These are phyloP conservation scores for Oreonectes daqikongensis DNA, from an alignment of 2,797 vertebrate species.

Conservation along the genomic window DNA sequence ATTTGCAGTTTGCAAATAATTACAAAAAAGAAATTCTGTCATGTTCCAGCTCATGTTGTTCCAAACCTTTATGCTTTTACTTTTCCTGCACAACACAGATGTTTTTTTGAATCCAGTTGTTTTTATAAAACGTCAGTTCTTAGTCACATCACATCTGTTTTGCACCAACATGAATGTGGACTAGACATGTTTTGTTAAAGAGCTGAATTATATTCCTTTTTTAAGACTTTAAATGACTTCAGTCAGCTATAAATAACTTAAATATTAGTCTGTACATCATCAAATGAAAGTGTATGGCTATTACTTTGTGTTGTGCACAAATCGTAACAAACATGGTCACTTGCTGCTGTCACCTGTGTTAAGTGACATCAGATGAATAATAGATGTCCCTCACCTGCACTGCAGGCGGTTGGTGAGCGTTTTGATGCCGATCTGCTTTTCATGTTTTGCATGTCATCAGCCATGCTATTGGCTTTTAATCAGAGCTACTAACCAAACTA, in stretches of 20 bases:
- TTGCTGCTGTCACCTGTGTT: neutral
- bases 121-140: neutral
- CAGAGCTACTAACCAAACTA: slow-evolving; percentile 26
- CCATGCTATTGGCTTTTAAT: slow-evolving; percentile 37
- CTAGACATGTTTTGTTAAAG: neutral
- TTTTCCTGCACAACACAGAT: no score
- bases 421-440: slow-evolving; percentile 34
- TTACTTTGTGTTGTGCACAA: no score
- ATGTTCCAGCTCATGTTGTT: neutral
- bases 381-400: slow-evolving; percentile 12
- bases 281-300: neutral
- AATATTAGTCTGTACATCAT: neutral
- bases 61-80: neutral
- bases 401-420: slow-evolving; percentile 25
- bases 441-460: slow-evolving; percentile 30
- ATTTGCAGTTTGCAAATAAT: neutral
- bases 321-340: neutral
- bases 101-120: no score
- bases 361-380: slow-evolving; percentile 37
- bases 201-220: neutral
- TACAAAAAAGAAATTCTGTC: neutral
- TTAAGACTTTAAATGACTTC: neutral
- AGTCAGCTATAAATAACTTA: neutral
- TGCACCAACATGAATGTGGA: neutral
- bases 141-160: neutral